These are phyloP conservation scores for Orthosia gothica DNA, from an alignment of 2,888 invertebrate genomes.

Conservation along the genomic window DNA sequence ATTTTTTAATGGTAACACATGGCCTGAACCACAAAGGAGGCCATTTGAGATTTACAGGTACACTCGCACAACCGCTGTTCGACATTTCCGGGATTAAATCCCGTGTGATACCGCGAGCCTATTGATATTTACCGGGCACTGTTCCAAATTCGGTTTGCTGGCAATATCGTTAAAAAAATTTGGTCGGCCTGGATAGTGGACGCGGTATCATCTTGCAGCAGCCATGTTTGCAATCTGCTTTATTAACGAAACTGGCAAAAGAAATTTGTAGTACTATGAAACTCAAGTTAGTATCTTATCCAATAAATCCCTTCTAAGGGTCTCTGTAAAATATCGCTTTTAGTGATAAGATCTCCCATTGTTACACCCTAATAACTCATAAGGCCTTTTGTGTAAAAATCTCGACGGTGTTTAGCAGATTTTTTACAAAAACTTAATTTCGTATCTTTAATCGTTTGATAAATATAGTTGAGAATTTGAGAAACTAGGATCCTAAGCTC, in stretches of 20 bases:
- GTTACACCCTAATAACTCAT: too few species aligned
- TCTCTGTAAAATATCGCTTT: too few species aligned
- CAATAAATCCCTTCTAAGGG: too few species aligned
- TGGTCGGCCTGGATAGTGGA: neutral
- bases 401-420: too few species aligned
- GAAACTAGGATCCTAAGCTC: too few species aligned
- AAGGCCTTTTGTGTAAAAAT: too few species aligned
- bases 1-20: conserved; percentile 49
- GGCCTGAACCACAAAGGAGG: conserved; percentile 35
- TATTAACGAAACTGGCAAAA: conserved; percentile 3
- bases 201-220: neutral
- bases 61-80: conserved; percentile 30
- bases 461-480: too few species aligned
- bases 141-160: conserved; percentile 43
- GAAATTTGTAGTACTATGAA: too few species aligned
- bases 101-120: conserved; percentile 22
- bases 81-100: conserved; percentile 52
- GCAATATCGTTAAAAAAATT: conserved; percentile 12
- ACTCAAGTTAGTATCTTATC: too few species aligned
- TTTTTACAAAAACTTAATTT: too few species aligned
- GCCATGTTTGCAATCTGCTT: neutral
- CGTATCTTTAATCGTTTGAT: too few species aligned
- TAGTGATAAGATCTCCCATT: too few species aligned
- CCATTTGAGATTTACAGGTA: conserved; percentile 54
- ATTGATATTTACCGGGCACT: conserved; percentile 55